These are phyloP conservation scores for Hylia prasina DNA, from an alignment of 2,113 vertebrate species.

Conservation along the genomic window DNA sequence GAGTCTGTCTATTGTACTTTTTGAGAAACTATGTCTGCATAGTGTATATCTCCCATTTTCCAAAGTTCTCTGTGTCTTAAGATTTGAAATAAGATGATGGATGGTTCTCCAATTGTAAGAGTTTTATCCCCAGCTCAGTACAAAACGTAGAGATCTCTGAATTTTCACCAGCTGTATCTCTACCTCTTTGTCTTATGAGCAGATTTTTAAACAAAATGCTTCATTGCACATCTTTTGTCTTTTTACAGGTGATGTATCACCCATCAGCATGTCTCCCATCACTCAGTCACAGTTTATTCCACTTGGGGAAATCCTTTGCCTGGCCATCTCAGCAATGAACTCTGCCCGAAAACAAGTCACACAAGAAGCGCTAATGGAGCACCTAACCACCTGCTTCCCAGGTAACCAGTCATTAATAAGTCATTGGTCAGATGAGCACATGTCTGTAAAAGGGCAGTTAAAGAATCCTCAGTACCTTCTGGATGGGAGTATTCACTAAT, in stretches of 20 bases:
- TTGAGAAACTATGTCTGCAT: not conserved
- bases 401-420: constrained; percentile 73
- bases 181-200: not conserved
- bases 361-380: constrained; percentile 95
- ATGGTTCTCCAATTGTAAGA: not conserved
- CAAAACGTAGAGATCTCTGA: not conserved
- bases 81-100: not conserved
- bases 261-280: constrained; percentile 99
- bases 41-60: not conserved
- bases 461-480: not conserved
- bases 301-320: constrained; percentile 95
- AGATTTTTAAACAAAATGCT: not conserved
- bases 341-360: constrained; percentile 95
- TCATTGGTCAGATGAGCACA: not conserved
- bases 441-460: not conserved
- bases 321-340: constrained; percentile 99
- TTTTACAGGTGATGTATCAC: constrained; percentile 96
- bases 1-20: not conserved
- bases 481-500: not conserved
- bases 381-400: constrained; percentile 97
- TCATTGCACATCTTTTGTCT: constrained; percentile 42
- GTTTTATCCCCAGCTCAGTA: not conserved
- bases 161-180: not conserved
- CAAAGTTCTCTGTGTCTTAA: not conserved
- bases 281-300: constrained; percentile 99